Conservation (phyloP, 2,888 invertebrate genomes). For the Tenthredo scrophulariae region DNA sequence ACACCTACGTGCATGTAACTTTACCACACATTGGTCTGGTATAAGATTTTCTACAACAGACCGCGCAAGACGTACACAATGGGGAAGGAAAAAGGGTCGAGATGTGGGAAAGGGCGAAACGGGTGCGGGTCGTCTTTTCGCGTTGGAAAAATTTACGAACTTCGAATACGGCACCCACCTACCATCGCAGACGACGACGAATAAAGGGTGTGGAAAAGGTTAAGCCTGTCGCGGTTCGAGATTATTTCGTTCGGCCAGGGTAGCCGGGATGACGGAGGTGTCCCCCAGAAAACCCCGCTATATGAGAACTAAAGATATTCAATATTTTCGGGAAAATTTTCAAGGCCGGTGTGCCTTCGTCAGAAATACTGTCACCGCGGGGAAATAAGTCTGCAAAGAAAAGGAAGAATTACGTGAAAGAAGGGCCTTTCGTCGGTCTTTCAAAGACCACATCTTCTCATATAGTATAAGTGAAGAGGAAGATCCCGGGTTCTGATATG, state of each 20-base stretch:
- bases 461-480: background rate
- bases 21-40: background rate
- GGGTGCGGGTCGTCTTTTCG: background rate
- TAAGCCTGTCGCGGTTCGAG: slow-evolving; percentile 44
- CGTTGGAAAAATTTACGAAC: slow-evolving; percentile 39
- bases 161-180: slow-evolving; percentile 24
- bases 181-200: background rate
- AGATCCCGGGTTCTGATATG: background rate
- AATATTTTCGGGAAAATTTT: slow-evolving; percentile 18
- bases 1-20: background rate
- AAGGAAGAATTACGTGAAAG: background rate
- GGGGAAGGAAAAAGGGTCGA: background rate
- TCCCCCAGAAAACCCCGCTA: background rate
- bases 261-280: background rate
- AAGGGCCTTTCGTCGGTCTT: background rate
- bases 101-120: no score
- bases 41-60: slow-evolving; percentile 29
- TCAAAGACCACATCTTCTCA: background rate
- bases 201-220: slow-evolving; percentile 30
- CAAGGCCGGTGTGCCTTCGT: background rate
- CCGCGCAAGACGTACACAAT: background rate
- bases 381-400: background rate
- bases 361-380: background rate
- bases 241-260: slow-evolving; percentile 36
- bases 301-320: background rate